Base-by-base conservation (phyloP, 2,113 vertebrate genomes). In the Nothoprocta pentlandii region DNA sequence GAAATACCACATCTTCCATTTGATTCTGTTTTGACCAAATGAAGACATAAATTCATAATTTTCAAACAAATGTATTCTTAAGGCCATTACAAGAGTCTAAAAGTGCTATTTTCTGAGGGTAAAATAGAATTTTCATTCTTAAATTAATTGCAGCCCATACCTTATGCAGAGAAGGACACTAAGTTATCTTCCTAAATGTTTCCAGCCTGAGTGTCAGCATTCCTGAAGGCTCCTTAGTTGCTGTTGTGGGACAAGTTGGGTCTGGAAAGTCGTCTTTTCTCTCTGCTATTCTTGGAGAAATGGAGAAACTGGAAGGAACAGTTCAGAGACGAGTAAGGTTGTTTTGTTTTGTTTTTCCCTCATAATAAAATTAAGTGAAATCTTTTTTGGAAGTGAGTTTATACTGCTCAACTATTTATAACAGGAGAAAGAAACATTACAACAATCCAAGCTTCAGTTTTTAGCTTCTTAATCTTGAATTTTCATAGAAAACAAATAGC, bases 241-340 rank as follows among this genome's bases (percentile, higher is more conserved):
- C 98, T 36, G 81, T 98, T 74, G 96, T 98, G 25, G 98, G 97
- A 17, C 97, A 98, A 16, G 96, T 98, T 42, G 97, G 97, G 8
- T 98, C 97, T 67, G 98, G 97, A 91, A 99, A 98, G 63, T 98
- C 98, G 30, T 98, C 98, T 46, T 87, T 98, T n/a, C 95, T 98
- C 53, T 98, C 98, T 39, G 97, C 98, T 36, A 28, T 98, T 76
- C 94, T 98, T 23, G 97, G 97, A 49, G 97, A 98, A 96, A 98
- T 97, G 95, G 97, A 98, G 74, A 98, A 97, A 87, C 95, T 96
- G 67, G 96, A 95, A 47, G 97, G 97, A 63, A 87, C 51, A 1
- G 80, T 98, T 81, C 94, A 98, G 84, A 95, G 92, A 85, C 97
- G 97, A 95, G 97, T 98, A 96, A 82, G 70, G 41, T 16, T 9